Base-by-base conservation (phyloP, 2,113 vertebrate genomes). In the Colius striatus region DNA sequence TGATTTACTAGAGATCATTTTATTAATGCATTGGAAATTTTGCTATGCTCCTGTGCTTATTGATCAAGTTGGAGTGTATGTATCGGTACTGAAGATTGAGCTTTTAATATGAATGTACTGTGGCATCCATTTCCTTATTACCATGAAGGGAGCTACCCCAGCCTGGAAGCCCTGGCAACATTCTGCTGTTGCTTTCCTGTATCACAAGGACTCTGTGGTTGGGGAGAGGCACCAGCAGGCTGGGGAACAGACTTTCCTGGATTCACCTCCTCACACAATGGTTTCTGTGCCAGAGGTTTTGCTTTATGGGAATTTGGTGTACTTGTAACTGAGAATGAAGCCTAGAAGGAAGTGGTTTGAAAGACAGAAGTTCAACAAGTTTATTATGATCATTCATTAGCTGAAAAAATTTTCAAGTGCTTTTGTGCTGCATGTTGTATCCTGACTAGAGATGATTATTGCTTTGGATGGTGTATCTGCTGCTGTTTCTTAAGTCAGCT, bases 171-270 rank as follows among this genome's bases (percentile, higher is more conserved):
- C 21, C 38, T 53, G 2, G 10, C 36, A 4, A 18, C 1, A 1
- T 19, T n/a, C 30, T 81, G 54, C 27, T 7, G 5, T 54, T n/a
- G 41, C 51, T 86, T 71, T 58, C 36, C 29, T 58, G 1, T 62
- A 8, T 26, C 2, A 2, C 1, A 21, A 6, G 1, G 4, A 47
- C 2, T 4, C 22, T 16, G 10, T 89, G 72, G 30, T 38, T 71
- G 47, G n/a, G 43, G 27, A 68, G 74, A 68, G 32, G 70, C 32
- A 73, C 68, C 32, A 48, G 66, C 41, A 53, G 36, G 23, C 18
- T 68, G 17, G 10, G 61, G 23, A 68, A 72, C 17, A 27, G 25
- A 5, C 36, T 78, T 78, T 71, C 20, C 38, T 63, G 45, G 77
- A 63, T 67, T 68, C 32, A 13, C 13, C 29, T 58, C 11, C 25